phyloP scores from a whole-genome alignment of 2,888 invertebrate species.

The Drosophila meridiana region DNA sequence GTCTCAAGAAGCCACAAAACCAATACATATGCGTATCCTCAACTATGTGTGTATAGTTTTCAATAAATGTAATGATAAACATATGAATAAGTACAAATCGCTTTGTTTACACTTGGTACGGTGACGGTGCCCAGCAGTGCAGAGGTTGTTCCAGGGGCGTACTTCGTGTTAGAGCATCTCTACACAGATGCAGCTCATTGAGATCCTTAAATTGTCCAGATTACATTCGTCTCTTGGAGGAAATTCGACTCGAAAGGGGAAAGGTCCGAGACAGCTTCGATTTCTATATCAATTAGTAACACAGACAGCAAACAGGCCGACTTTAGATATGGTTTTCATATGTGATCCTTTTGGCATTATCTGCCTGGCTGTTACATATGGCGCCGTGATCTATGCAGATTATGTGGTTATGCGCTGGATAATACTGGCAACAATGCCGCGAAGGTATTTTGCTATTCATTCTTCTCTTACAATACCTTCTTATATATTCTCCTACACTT shows the following conservation, averaged over 20 bases:
- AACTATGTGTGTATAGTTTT: constrained; percentile 31
- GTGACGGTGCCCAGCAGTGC: not conserved
- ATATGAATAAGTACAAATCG: constrained; percentile 46
- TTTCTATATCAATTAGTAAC: constrained; percentile 66
- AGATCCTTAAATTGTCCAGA: not conserved
- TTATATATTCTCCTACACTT: not conserved
- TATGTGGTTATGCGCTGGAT: constrained; percentile 95
- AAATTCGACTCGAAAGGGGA: too few species aligned
- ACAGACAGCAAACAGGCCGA: not conserved
- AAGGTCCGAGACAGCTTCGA: constrained; percentile 42
- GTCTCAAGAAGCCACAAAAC: constrained; percentile 25
- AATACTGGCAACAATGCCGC: constrained; percentile 91
- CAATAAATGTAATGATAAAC: constrained; percentile 52
- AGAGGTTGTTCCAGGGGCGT: too few species aligned
- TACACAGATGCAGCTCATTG: not conserved
- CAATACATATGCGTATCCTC: constrained; percentile 22
- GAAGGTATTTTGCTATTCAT: constrained; percentile 87
- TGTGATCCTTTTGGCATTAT: constrained; percentile 94
- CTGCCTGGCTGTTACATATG: constrained; percentile 92
- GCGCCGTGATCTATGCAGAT: constrained; percentile 93
- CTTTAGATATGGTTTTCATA: constrained; percentile 87
- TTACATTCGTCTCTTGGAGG: too few species aligned
- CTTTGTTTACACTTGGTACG: not conserved
- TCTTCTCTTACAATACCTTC: constrained; percentile 66
- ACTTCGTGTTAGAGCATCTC: too few species aligned